Conservation (phyloP, 2,888 invertebrate species). For the Listrodromus nycthemerus region DNA sequence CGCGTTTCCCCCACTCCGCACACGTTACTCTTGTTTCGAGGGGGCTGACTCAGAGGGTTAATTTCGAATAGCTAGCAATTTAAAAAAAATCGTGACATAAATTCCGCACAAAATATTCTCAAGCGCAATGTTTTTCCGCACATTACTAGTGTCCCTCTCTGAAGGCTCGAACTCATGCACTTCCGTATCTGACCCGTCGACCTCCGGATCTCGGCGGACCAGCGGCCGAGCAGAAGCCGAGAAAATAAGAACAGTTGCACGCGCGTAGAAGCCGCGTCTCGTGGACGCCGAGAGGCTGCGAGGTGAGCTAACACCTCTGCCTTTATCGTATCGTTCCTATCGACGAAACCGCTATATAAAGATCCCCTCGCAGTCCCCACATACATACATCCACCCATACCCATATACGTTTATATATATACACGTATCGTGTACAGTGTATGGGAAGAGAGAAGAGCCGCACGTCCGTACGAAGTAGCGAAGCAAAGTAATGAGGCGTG, state of each 20-base stretch:
- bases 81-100: background rate
- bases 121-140: slow-evolving; percentile 52
- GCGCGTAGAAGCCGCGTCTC: background rate
- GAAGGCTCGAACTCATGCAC: slow-evolving; percentile 65
- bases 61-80: background rate
- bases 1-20: too few relatives aligned
- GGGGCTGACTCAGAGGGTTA: too few relatives aligned
- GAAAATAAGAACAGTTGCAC: slow-evolving; percentile 24
- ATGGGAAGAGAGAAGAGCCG: slow-evolving; percentile 22
- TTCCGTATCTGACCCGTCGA: slow-evolving; percentile 65
- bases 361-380: slow-evolving; percentile 1
- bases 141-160: slow-evolving; percentile 47
- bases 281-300: slow-evolving; percentile 23
- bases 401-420: background rate
- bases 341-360: slow-evolving; percentile 50
- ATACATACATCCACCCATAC: background rate
- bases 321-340: slow-evolving; percentile 65
- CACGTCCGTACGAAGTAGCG: slow-evolving; percentile 75
- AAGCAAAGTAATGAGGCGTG: slow-evolving; percentile 82
- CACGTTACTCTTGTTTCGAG: too few relatives aligned
- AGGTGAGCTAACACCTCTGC: slow-evolving; percentile 60
- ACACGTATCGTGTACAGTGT: background rate
- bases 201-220: slow-evolving; percentile 48
- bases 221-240: slow-evolving; percentile 43
- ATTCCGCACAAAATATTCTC: slow-evolving; percentile 38